Percentiles rank a stretch among this genome's conserved stretches.
phyloP scores from a whole-genome alignment of 1,140 invertebrate genomes.

The Pseudomyrmex dendroicus region DNA sequence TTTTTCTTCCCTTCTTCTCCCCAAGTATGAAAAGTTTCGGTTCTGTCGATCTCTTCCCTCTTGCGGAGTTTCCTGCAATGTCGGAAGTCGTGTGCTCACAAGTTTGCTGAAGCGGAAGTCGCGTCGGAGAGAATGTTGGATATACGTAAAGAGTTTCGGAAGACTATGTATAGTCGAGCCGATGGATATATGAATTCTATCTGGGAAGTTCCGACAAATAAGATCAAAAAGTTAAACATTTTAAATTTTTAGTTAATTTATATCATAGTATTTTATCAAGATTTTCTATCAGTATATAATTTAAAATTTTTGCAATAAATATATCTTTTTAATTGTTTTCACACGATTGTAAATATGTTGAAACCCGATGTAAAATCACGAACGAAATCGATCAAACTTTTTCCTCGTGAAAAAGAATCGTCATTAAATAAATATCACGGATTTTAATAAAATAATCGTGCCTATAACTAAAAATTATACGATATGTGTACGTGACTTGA shows the following conservation, averaged over 20 bases:
- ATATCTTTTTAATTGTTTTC: too few species aligned
- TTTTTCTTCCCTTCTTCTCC: conserved; percentile 45
- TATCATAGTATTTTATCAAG: too few species aligned
- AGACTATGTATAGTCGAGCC: background rate
- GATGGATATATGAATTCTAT: background rate
- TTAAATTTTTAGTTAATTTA: too few species aligned
- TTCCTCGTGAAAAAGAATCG: too few species aligned
- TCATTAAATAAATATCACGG: too few species aligned
- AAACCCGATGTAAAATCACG: too few species aligned
- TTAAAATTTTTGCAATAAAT: too few species aligned
- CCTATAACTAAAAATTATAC: background rate
- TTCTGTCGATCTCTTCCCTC: background rate
- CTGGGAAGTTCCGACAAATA: background rate
- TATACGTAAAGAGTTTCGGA: conserved; percentile 7
- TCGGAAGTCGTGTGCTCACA: background rate
- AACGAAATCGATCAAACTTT: too few species aligned
- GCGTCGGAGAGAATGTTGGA: conserved; percentile 8
- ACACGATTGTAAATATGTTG: too few species aligned
- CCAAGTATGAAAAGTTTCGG: conserved; percentile 36
- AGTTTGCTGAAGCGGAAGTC: background rate
- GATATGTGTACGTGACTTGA: background rate
- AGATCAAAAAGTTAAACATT: background rate
- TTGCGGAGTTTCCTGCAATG: conserved; percentile 7
- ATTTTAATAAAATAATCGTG: too few species aligned
- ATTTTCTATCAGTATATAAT: too few species aligned